Evolutionary conservation across 2,888 invertebrate species (phyloP), one percentile per base, ranked within the genome.

Genomic region (Drosophila borealis): DNA sequence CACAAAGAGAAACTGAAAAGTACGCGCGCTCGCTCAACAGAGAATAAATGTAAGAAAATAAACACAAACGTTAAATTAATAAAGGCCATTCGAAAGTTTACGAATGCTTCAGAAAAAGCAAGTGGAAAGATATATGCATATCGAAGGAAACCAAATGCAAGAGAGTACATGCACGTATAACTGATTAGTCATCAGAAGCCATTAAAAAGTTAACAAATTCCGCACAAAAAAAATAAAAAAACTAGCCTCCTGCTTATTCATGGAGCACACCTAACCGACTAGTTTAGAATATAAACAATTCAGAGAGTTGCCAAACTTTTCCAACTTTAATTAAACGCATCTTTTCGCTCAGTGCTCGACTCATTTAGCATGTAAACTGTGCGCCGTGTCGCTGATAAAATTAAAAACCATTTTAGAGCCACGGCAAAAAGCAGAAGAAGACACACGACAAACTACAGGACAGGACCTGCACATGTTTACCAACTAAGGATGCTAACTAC

Each of bases 341-440:
- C 14, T 61, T 86, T 83, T 87, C 53, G 74, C 50, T 51, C 51
- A 70, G 85, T 89, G 86, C 53, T 50, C 36, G 44, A 61, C 61
- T 81, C 78, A 88, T 81, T 88, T 83, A 62, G 74, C 70, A 83
- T 81, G 75, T 78, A 72, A 81, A 64, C 70, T 69, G 68, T 78
- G 70, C 67, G 46, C 74, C 70, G 71, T 72, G 77, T 73, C 68
- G 79, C 78, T 85, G 79, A 83, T 88, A 83, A 88, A 87, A 87
- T 87, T 88, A 89, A 89, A 88, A 88, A 87, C 77, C 74, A 85
- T 85, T 89, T 89, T 85, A 69, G 75, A 71, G 68, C 53, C 56
- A 66, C 69, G 71, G 77, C 79, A 81, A 81, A 72, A 51, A 62
- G 64, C 49, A 54, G 41, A 57, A 59, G 46, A 57, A 44, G 42